Base-by-base conservation (phyloP, 2,797 vertebrate genomes). In the Nasua narica region DNA sequence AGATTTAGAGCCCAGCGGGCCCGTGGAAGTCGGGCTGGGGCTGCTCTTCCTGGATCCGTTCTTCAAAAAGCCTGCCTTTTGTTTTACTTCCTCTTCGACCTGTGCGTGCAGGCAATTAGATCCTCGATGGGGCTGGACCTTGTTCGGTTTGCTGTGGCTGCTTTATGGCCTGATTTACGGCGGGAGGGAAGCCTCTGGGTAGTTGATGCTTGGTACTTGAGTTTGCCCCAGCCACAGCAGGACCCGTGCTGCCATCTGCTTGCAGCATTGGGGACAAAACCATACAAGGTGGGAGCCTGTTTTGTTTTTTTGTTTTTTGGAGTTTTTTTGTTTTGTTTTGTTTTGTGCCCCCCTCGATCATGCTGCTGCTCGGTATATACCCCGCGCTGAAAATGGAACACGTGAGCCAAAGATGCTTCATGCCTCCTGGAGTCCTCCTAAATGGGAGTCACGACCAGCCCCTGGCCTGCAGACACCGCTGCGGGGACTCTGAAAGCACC, bases 191-290 rank as follows among this genome's bases (percentile, higher is more conserved):
- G 50, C 23, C 46, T 43, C 90, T 1, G 12, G 46, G 46, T 32
- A 88, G 46, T 79, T 58, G 46, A 50, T 84, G 29, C 65, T 58
- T 35, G 89, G 67, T n/a, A 19, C 88, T 95, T 79, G 69, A 48
- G 43, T 87, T 76, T 86, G 76, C 93, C 32, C 23, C 52, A 46
- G 74, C 89, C 76, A 56, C 79, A 35, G 48, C 96, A 93, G 83
- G 86, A 72, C 69, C 37, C 88, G 52, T 58, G 89, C 96, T 96
- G 94, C 96, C 94, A 96, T 96, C 97, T 97, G 95, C 95, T 97
- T 96, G 93, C 0, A 9, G 84, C 14, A 27, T 32, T 19, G 83
- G n/a, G 19, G 23, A 56, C 65, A 72, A 65, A 78, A 87, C n/a
- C 43, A 27, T 40, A 35, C 12, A 54, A 52, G 48, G 35, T 72